Evolutionary conservation across 1,140 invertebrate genomes (phyloP), one percentile per base, ranked within the genome.

Genomic region (Arion vulgaris): DNA sequence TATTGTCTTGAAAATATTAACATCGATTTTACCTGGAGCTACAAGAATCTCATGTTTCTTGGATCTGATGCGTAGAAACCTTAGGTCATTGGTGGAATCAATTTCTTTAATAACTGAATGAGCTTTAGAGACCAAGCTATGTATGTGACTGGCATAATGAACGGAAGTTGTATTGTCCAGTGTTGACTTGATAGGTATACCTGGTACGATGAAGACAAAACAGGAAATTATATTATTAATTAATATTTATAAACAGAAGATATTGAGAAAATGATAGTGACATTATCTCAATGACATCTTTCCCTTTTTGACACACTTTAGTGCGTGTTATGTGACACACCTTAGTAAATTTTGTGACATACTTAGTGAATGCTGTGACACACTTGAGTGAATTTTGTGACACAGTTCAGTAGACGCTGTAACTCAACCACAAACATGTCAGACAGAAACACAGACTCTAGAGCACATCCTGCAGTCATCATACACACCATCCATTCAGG

Each of bases 21-120:
- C n/a, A n/a, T n/a, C n/a, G n/a, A n/a, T 15, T 7, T 51, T 53
- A 94, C 95, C 95, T 71, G 98, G 98, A n/a, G 97, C 97, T 76
- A 99, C 96, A 94, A 99, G 96, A 86, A 99, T 98, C 94, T 99
- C 98, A 93, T 99, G 97, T 91, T 99, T 98, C 91, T 98, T 98
- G 82, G 98, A 98, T 87, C 98, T 94, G 51, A 99, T 95, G 72
- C 98, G 94, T 1, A 99, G 93, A 92, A 99, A 99, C 82, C 97
- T 98, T 83, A 99, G 93, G 93, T 99, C 98, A 94, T 99, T 99
- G 69, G 96, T 96, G 53, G 97, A 96, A 93, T 99, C 98, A 92
- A 99, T 94, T 93, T 99, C 98, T 85, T 97, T 94, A 5, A 99
- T 96, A 73, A 97, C 96, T 92, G 96, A 96, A 75, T 96, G 94